phyloP scores from a whole-genome alignment of 2,113 vertebrate species.

The Caranx melampygus region DNA sequence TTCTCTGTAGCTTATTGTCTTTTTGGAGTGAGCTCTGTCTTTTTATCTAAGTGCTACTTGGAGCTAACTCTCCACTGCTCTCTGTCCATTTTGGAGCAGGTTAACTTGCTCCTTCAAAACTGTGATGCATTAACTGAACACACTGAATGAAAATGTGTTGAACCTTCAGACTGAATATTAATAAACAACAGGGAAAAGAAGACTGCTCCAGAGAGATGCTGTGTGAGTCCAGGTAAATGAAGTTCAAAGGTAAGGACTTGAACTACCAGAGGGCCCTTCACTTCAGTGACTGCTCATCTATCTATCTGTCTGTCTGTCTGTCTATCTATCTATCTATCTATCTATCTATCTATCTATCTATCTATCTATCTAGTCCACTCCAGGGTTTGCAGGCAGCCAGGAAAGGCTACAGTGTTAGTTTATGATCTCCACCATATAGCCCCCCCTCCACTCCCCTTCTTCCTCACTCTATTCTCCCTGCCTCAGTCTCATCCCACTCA shows the following conservation, averaged over 20 bases:
- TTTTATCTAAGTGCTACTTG: no score
- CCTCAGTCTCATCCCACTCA: slow-evolving; percentile 58
- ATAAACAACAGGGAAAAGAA: background rate
- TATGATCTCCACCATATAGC: slow-evolving; percentile 73
- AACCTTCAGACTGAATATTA: background rate
- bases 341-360: slow-evolving; percentile 16
- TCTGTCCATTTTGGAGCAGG: no score
- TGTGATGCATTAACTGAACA: background rate
- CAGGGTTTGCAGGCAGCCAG: slow-evolving; percentile 71
- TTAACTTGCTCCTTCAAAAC: no score
- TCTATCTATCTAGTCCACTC: slow-evolving; percentile 46
- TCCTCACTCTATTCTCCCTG: slow-evolving; percentile 57
- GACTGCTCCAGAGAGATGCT: background rate
- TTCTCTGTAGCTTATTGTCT: no score
- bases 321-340: background rate
- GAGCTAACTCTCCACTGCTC: no score
- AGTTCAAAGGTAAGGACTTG: no score
- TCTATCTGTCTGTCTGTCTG: background rate
- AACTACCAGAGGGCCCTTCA: no score
- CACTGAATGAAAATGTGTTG: background rate
- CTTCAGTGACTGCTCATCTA: background rate
- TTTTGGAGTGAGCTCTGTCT: no score
- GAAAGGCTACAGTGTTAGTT: slow-evolving; percentile 68
- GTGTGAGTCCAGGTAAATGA: no score
- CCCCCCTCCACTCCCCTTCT: slow-evolving; percentile 14